phyloP scores from a whole-genome alignment of 2,113 vertebrate species.

The Psittacus erithacus region DNA sequence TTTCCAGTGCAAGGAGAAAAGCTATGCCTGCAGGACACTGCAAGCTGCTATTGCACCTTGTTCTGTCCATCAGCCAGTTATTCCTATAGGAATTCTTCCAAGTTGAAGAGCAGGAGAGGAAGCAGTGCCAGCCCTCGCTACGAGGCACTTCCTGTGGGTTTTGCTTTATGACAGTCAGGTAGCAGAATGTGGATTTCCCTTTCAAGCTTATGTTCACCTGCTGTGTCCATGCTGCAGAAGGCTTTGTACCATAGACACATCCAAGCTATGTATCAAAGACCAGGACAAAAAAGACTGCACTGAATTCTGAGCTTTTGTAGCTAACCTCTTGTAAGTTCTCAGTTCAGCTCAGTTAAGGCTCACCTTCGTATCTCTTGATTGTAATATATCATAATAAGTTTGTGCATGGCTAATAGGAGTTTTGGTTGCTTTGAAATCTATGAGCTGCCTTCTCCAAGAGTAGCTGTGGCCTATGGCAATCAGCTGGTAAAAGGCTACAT shows the following conservation, averaged over 20 bases:
- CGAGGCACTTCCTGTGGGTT: background rate
- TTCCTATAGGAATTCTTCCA: background rate
- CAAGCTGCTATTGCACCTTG: background rate
- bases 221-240: background rate
- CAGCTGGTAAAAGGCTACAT: background rate
- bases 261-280: accelerated
- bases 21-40: background rate
- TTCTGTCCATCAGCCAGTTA: background rate
- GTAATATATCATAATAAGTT: background rate
- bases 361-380: accelerated
- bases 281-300: background rate
- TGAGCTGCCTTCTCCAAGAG: background rate
- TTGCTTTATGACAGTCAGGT: background rate
- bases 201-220: background rate
- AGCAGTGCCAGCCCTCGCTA: accelerated
- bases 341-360: background rate
- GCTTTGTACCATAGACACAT: background rate
- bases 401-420: background rate
- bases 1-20: background rate
- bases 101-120: background rate
- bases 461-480: background rate
- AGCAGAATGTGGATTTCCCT: background rate
- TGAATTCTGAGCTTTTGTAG: background rate
- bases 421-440: background rate
- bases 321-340: background rate